A percentile compares a stretch with the other conserved stretches of the same genome.
Conservation (phyloP, 2,888 invertebrate genomes). For the Campaea margaritaria region DNA sequence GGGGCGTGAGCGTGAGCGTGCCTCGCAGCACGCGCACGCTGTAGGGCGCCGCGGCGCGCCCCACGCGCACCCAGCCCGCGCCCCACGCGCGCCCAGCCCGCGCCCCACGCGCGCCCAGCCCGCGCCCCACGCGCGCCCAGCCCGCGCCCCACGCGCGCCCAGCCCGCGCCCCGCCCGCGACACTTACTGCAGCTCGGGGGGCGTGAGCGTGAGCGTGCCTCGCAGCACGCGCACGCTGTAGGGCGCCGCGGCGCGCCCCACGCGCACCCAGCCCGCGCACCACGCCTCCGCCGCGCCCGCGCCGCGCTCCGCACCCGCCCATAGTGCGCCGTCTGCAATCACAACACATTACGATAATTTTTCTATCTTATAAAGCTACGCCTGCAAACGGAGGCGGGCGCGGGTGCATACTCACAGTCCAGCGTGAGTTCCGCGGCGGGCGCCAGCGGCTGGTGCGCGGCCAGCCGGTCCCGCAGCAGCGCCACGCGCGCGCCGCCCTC, state of each 20-base stretch:
- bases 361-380: no score
- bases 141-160: no score
- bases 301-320: constrained; percentile 50
- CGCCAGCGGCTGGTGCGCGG: constrained; percentile 54
- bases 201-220: constrained; percentile 56
- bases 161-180: no score
- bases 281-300: constrained; percentile 46
- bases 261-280: constrained; percentile 72
- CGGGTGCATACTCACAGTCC: constrained; percentile 85
- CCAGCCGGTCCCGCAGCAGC: constrained; percentile 55
- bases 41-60: constrained; percentile 67
- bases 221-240: constrained; percentile 70
- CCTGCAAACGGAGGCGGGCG: no score
- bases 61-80: constrained; percentile 71
- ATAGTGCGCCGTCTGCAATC: constrained; percentile 62
- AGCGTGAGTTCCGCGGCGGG: constrained; percentile 86
- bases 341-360: no score
- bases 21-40: constrained; percentile 68
- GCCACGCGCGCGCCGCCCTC: constrained; percentile 49
- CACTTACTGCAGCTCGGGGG: constrained; percentile 56
- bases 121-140: no score
- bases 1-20: constrained; percentile 53
- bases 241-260: constrained; percentile 67
- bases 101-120: no score
- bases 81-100: constrained; percentile 55